Evolutionary conservation across 2,797 vertebrate genomes (phyloP).

Genomic region (Onychomys arenicola): DNA sequence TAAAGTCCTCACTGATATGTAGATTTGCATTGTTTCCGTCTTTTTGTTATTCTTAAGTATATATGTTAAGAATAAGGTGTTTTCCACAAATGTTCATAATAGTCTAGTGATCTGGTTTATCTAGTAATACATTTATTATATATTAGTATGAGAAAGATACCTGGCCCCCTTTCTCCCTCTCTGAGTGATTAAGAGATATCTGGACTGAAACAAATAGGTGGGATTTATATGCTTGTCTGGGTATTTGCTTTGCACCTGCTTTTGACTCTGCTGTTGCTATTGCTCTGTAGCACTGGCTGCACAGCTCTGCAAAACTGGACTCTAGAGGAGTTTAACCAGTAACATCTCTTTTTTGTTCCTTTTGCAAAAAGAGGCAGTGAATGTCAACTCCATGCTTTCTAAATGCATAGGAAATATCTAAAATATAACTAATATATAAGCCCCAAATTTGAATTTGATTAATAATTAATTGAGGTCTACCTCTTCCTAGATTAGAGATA

Average conservation of each 20-base stretch:
- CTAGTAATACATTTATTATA: background rate
- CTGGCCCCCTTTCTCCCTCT: background rate
- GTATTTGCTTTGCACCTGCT: constrained; percentile 44
- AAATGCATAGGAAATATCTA: constrained; percentile 43
- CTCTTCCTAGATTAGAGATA: background rate
- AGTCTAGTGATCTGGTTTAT: background rate
- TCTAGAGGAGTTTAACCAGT: constrained; percentile 35
- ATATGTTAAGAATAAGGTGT: background rate
- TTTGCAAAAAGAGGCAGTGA: constrained; percentile 57
- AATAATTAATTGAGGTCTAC: constrained; percentile 24
- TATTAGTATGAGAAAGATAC: background rate
- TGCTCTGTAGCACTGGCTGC: background rate
- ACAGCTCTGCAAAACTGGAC: constrained; percentile 33
- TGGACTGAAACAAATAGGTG: background rate
- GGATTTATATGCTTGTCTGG: constrained; percentile 18
- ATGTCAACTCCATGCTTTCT: background rate
- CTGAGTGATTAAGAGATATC: background rate
- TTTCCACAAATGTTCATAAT: background rate
- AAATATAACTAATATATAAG: constrained; percentile 53
- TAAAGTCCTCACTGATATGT: background rate
- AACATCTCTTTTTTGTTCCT: constrained; percentile 58
- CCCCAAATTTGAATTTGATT: constrained; percentile 38
- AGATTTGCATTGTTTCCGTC: background rate
- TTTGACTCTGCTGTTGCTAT: background rate
- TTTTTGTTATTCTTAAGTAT: background rate